phyloP scores from a whole-genome alignment of 2,113 vertebrate species.

The Etheostoma cragini region DNA sequence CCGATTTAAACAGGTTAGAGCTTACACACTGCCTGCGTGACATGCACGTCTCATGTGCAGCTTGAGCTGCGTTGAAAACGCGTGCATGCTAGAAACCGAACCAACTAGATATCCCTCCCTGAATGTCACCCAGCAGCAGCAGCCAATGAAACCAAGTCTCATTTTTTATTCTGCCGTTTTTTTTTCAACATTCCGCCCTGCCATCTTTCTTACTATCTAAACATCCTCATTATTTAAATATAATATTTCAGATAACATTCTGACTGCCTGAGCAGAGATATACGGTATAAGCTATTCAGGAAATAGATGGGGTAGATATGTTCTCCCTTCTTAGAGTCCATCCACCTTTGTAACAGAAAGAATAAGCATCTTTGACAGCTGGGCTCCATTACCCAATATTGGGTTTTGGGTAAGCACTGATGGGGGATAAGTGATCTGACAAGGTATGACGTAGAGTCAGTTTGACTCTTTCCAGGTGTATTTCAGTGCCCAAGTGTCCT shows the following conservation, averaged over 20 bases:
- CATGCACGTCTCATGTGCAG: no score
- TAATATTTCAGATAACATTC: slow-evolving; percentile 45
- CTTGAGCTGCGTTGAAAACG: no score
- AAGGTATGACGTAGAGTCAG: slow-evolving; percentile 64
- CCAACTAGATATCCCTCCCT: no score
- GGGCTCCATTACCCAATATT: slow-evolving; percentile 79
- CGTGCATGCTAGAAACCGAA: no score
- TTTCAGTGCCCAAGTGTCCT: slow-evolving; percentile 45
- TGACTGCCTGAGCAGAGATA: slow-evolving; percentile 41
- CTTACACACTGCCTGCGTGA: no score
- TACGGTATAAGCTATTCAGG: slow-evolving; percentile 33
- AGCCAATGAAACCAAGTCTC: background rate
- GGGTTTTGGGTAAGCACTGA: slow-evolving; percentile 72
- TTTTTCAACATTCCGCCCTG: background rate
- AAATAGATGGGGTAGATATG: slow-evolving; percentile 64
- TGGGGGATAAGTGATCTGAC: slow-evolving; percentile 76
- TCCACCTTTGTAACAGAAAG: slow-evolving; percentile 73
- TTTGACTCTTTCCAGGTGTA: slow-evolving; percentile 55
- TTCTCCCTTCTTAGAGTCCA: slow-evolving; percentile 75
- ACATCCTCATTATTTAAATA: slow-evolving; percentile 49
- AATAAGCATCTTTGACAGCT: slow-evolving; percentile 80
- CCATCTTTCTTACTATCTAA: slow-evolving; percentile 14
- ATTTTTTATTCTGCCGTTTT: background rate
- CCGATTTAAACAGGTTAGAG: no score
- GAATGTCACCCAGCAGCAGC: no score